phyloP scores from a whole-genome alignment of 1,140 invertebrate species.

The Solenopsis fugax region DNA sequence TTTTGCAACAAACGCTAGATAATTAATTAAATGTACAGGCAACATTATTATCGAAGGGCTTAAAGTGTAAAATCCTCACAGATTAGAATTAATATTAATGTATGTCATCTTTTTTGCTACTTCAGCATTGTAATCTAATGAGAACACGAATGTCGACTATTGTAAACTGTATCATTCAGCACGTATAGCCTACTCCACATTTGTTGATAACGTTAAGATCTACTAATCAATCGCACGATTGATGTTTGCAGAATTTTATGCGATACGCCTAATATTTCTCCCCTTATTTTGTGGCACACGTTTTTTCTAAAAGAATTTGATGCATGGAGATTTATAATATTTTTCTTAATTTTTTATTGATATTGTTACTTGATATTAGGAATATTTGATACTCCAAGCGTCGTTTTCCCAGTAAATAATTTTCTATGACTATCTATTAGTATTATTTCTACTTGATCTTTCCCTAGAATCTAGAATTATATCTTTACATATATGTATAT shows the following conservation, averaged over 20 bases:
- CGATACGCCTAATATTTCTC: neutral
- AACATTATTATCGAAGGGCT: neutral
- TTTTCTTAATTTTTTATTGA: neutral
- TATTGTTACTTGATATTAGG: neutral
- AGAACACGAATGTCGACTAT: neutral
- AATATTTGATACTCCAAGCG: neutral
- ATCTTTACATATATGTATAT: neutral
- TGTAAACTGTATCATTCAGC: constrained; percentile 7
- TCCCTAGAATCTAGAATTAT: neutral
- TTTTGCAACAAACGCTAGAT: neutral
- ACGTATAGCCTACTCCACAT: neutral
- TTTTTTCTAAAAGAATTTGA: neutral
- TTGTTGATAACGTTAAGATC: constrained; percentile 11
- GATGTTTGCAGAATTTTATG: neutral
- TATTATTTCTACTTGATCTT: neutral
- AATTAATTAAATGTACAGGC: neutral
- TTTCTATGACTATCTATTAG: neutral
- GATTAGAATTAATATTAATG: neutral
- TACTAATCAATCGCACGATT: neutral
- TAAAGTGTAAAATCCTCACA: neutral
- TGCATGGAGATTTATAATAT: neutral
- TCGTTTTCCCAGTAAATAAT: neutral
- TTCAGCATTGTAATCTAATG: constrained; percentile 9
- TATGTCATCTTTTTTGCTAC: neutral
- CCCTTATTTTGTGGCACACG: neutral